A percentile compares a stretch with the other conserved stretches of the same genome.
These are phyloP conservation scores for Chelon auratus DNA, from an alignment of 2,797 vertebrate genomes.

Conservation along the genomic window DNA sequence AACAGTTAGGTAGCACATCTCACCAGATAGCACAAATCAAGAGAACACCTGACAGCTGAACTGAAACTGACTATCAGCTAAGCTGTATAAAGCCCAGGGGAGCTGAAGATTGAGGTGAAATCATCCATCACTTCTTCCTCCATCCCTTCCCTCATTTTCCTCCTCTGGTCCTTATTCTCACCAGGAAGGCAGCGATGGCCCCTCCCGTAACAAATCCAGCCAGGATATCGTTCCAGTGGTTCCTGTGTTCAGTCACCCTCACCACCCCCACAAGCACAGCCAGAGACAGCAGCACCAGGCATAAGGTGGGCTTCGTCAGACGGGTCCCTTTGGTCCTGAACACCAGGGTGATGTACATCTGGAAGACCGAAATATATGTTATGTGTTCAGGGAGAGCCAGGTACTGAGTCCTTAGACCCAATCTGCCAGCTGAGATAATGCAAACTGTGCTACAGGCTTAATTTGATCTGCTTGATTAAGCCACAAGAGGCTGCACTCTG, in stretches of 20 bases:
- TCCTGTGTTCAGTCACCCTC: slow-evolving; percentile 91
- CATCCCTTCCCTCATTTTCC: neutral
- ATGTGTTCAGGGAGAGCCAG: neutral
- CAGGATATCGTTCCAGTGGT: slow-evolving; percentile 93
- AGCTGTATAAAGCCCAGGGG: neutral
- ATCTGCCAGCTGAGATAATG: slow-evolving; percentile 13
- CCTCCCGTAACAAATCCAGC: slow-evolving; percentile 91
- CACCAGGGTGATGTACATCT: slow-evolving; percentile 94
- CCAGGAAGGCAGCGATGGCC: slow-evolving; percentile 92
- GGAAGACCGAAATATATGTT: slow-evolving; percentile 19
- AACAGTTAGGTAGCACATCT: too few relatives aligned
- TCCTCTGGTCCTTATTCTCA: slow-evolving; percentile 59
- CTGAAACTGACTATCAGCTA: neutral
- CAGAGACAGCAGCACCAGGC: slow-evolving; percentile 88
- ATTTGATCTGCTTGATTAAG: slow-evolving; percentile 7
- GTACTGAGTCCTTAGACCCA: neutral
- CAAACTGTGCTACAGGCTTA: neutral
- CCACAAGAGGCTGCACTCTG: slow-evolving; percentile 62
- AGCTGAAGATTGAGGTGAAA: neutral
- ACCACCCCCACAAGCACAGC: slow-evolving; percentile 92
- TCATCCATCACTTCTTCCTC: neutral
- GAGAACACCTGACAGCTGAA: neutral
- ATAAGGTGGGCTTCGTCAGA: slow-evolving; percentile 90
- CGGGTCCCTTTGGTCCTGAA: slow-evolving; percentile 92
- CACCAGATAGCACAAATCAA: too few relatives aligned